Evolutionary conservation across 2,888 invertebrate genomes (phyloP), one percentile per base, ranked within the genome.

Genomic region (Steinernema carpocapsae): DNA sequence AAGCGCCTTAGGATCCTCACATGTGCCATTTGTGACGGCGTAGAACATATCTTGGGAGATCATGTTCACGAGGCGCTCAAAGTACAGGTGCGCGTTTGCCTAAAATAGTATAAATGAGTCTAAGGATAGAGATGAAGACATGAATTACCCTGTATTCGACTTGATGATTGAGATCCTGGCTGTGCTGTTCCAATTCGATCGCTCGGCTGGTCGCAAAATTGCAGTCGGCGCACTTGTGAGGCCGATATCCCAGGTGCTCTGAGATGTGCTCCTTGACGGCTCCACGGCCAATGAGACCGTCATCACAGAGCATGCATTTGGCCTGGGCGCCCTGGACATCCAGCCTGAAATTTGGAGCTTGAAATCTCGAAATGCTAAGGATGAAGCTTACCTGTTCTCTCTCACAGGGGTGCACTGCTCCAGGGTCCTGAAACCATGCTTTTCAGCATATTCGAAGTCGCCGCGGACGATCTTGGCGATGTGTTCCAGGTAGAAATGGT

Each of bases 401-500:
- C 64, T 22, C 2, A 64, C 12, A 3, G 64, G 64, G 6, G 29
- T 32, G 32, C 64, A 64, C 32, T 4, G 1, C 17, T 64, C 64
- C 32, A 64, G 19, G 17, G 64, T n/a, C n/a, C 32, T 64, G 17
- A 64, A 17, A 1, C 64, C 64, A 37, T 64, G 64, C 32, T 64
- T 29, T 29, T 64, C 32, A 7, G 64, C 64, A 19, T 64, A 64
- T 14, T 32, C 64, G 64, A 64, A 32, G 37, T 64, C 64, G 17
- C 29, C 64, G 29, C 29, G 19, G 32, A 64, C 26, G 17, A 64
- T 64, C 64, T 29, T 64, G 3, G 64, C 22, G 17, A 64, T 6
- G 19, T 64, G 64, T n/a, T 64, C 37, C 26, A 64, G 29, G 64
- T 32, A 64, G 64, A 64, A 64, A 32, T 64, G 64, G 14, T 64